Percentiles rank a stretch among this genome's conserved stretches.
These are phyloP conservation scores for Cassiopea xamachana DNA, from an alignment of 30 jellyfish, hydroid and myxozoan genomes.

Conservation along the genomic window DNA sequence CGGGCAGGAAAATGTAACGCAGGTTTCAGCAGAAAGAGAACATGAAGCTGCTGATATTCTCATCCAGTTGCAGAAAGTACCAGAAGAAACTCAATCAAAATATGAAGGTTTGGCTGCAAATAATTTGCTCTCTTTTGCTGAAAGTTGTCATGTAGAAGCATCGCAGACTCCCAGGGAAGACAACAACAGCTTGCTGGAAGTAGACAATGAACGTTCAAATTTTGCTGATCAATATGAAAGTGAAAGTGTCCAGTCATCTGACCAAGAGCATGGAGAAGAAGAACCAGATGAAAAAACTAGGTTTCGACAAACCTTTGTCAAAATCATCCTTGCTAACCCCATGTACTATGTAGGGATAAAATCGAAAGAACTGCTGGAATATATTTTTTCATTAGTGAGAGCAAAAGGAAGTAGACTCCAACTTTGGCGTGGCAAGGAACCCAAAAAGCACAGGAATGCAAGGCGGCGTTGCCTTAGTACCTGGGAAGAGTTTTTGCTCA, in stretches of 20 bases:
- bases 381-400: conserved; percentile 4
- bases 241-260: neutral
- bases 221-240: too few species aligned
- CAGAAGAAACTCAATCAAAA: too few species aligned
- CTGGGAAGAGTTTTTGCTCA: conserved; percentile 51
- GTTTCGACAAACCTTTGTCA: neutral
- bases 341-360: conserved; percentile 32
- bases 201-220: too few species aligned
- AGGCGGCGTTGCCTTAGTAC: conserved; percentile 2
- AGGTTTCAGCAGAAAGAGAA: too few species aligned
- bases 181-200: too few species aligned
- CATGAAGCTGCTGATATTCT: too few species aligned
- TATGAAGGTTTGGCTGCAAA: too few species aligned
- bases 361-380: conserved; percentile 17
- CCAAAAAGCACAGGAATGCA: neutral
- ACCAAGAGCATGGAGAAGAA: conserved; percentile 2
- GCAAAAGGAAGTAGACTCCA: conserved; percentile 18
- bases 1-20: too few species aligned
- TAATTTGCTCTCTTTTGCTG: too few species aligned
- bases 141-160: too few species aligned
- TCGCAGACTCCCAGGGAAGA: too few species aligned
- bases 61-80: too few species aligned
- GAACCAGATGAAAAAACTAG: neutral
- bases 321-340: neutral
- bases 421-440: conserved; percentile 11